A percentile compares a stretch with the other conserved stretches of the same genome.
Evolutionary conservation across 2,113 vertebrate genomes (phyloP).

Genomic region (Beaufortia kweichowensis): DNA sequence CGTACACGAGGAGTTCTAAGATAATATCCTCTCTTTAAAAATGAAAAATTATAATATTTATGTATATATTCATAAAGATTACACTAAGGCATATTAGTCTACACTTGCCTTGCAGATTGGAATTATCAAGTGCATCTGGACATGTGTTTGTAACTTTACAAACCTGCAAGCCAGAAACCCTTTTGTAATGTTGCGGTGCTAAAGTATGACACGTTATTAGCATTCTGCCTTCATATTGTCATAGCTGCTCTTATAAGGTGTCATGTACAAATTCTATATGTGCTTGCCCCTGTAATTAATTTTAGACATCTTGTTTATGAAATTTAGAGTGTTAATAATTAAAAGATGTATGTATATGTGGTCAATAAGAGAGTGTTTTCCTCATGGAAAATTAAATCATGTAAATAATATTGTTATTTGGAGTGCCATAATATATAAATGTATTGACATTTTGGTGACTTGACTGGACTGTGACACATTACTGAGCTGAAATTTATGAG

Average conservation of each 20-base stretch:
- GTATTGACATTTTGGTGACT: not conserved
- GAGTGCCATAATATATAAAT: slow-evolving; percentile 33
- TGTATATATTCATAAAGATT: slow-evolving; percentile 1
- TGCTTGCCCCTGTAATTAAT: slow-evolving; percentile 15
- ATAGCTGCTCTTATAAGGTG: slow-evolving; percentile 20
- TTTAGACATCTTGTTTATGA: slow-evolving; percentile 35
- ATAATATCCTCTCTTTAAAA: not conserved
- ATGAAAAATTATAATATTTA: not conserved
- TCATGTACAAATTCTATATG: not conserved
- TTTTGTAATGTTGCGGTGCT: not conserved
- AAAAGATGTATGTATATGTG: slow-evolving; percentile 65
- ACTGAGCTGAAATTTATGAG: not conserved
- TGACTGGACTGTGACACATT: slow-evolving; percentile 13
- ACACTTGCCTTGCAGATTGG: slow-evolving; percentile 19
- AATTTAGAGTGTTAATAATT: slow-evolving; percentile 33
- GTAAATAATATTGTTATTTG: slow-evolving; percentile 43
- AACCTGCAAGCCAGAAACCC: not conserved
- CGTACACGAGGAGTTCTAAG: slow-evolving; percentile 95
- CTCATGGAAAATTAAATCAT: not conserved
- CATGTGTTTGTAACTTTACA: slow-evolving; percentile 17
- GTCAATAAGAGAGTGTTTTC: not conserved
- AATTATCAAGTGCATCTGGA: slow-evolving; percentile 3
- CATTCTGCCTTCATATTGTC: slow-evolving; percentile 39
- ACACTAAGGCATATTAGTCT: not conserved
- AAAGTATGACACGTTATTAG: slow-evolving; percentile 4